A percentile compares a stretch with the other conserved stretches of the same genome.
Conservation (phyloP, 1,140 invertebrate species). For the Aradophagus sp. region DNA sequence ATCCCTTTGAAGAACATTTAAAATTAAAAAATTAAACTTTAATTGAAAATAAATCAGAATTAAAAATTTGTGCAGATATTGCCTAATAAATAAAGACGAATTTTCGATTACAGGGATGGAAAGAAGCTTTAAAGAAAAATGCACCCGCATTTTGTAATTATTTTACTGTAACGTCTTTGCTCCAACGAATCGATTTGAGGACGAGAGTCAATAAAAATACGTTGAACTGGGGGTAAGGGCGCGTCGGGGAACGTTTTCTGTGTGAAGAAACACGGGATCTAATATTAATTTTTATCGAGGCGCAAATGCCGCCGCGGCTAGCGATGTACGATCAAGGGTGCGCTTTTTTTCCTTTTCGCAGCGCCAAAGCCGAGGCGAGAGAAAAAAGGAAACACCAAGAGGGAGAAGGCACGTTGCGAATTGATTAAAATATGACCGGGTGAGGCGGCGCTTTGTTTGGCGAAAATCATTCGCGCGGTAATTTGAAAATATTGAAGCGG, state of each 20-base stretch:
- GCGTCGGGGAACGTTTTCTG: slow-evolving; percentile 67
- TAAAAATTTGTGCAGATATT: too few species aligned
- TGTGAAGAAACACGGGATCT: slow-evolving; percentile 70
- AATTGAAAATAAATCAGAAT: too few species aligned
- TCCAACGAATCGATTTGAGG: slow-evolving; percentile 42
- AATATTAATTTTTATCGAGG: slow-evolving; percentile 73
- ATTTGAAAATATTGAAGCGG: slow-evolving; percentile 72
- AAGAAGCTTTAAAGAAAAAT: too few species aligned
- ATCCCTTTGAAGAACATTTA: too few species aligned
- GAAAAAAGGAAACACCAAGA: slow-evolving; percentile 53
- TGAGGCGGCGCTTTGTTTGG: slow-evolving; percentile 70
- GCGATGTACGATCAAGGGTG: slow-evolving; percentile 57
- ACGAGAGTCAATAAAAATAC: slow-evolving; percentile 57
- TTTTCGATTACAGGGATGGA: too few species aligned
- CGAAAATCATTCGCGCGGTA: slow-evolving; percentile 69
- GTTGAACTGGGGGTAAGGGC: slow-evolving; percentile 50
- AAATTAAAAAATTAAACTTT: too few species aligned
- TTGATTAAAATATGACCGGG: slow-evolving; percentile 73
- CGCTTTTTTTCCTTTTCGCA: slow-evolving; percentile 62
- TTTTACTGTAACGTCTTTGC: slow-evolving; percentile 25
- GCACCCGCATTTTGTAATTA: slow-evolving; percentile 14
- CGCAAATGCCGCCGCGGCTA: slow-evolving; percentile 60
- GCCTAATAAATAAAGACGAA: too few species aligned
- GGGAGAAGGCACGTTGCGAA: slow-evolving; percentile 60
- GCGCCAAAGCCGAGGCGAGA: slow-evolving; percentile 48